Percentiles rank a stretch among this genome's conserved stretches.
Conservation (phyloP, 2,113 vertebrate species). For the Acanthisitta chloris region DNA sequence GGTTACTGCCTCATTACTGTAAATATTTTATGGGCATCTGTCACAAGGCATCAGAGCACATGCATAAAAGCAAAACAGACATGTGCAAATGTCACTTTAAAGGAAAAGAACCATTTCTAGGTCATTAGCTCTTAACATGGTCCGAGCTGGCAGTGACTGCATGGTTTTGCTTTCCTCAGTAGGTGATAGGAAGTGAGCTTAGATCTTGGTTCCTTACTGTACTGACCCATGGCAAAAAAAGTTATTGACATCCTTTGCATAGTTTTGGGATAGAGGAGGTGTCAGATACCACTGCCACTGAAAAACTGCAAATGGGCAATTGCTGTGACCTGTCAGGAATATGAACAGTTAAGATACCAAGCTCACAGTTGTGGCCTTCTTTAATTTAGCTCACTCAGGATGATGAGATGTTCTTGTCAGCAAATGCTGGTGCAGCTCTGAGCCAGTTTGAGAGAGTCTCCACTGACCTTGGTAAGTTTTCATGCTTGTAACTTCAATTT, state of each 20-base stretch:
- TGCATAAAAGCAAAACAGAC: slow-evolving; percentile 18
- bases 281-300: background rate
- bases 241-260: background rate
- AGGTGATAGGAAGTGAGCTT: background rate
- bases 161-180: background rate
- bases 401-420: slow-evolving; percentile 88
- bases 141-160: background rate
- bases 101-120: slow-evolving; percentile 4
- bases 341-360: background rate
- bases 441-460: slow-evolving; percentile 97
- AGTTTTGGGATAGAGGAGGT: no score
- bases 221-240: background rate
- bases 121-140: background rate
- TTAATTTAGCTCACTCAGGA: slow-evolving; percentile 84
- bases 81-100: background rate
- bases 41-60: background rate
- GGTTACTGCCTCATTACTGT: slow-evolving; percentile 40
- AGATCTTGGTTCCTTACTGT: background rate
- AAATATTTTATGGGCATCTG: slow-evolving; percentile 50
- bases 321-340: background rate
- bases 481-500: background rate
- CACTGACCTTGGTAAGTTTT: slow-evolving; percentile 82
- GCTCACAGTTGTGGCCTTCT: background rate
- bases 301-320: background rate
- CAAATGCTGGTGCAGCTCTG: slow-evolving; percentile 86